Conservation (phyloP, 1,140 invertebrate species). For the Solen grandis region DNA sequence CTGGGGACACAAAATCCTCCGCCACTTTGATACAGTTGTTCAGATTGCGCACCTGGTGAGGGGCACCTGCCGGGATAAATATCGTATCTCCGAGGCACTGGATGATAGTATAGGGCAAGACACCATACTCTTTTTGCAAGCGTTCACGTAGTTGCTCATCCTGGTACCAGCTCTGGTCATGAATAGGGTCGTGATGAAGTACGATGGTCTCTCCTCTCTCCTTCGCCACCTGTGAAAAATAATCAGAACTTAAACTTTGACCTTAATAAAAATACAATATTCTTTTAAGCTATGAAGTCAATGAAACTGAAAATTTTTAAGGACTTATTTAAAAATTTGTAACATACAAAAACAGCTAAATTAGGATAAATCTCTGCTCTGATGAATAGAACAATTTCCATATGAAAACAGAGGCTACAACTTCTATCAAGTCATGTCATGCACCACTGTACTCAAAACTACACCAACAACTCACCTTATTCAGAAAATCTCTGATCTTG, state of each 20-base stretch:
- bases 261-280: too few species aligned
- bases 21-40: slow-evolving; percentile 99
- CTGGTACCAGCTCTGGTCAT: slow-evolving; percentile 98
- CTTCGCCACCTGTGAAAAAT: slow-evolving; percentile 86
- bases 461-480: slow-evolving; percentile 87
- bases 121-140: slow-evolving; percentile 94
- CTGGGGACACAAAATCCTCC: slow-evolving; percentile 98
- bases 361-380: too few species aligned
- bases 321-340: too few species aligned
- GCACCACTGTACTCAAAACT: too few species aligned
- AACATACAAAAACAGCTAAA: too few species aligned
- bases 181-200: slow-evolving; percentile 96
- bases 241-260: too few species aligned
- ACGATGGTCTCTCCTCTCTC: slow-evolving; percentile 93
- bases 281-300: too few species aligned
- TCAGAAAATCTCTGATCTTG: slow-evolving; percentile 96
- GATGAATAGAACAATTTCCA: too few species aligned
- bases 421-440: too few species aligned
- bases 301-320: too few species aligned
- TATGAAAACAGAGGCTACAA: too few species aligned
- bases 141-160: slow-evolving; percentile 93
- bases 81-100: slow-evolving; percentile 98
- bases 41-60: slow-evolving; percentile 98
- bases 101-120: slow-evolving; percentile 96
- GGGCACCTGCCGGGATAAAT: slow-evolving; percentile 98